phyloP scores from a whole-genome alignment of 2,888 invertebrate genomes.

The Drosophila meridiana region DNA sequence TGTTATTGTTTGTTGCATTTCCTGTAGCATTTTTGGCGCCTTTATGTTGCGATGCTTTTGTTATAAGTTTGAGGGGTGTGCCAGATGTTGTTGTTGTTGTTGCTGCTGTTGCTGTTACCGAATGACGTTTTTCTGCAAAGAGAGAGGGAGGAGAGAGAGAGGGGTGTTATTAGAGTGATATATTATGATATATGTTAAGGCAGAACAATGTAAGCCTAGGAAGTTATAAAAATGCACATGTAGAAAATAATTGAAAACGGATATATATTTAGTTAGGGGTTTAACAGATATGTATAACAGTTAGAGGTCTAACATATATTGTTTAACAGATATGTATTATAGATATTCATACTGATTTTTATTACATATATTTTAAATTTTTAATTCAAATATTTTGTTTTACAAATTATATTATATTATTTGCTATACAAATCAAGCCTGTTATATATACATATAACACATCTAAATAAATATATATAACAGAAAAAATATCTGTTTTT shows the following conservation, averaged over 20 bases:
- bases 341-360: not conserved
- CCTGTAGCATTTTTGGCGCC: slow-evolving; percentile 33
- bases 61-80: slow-evolving; percentile 15
- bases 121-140: slow-evolving; percentile 60
- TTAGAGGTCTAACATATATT: not conserved
- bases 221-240: too few relatives aligned
- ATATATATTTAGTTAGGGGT: too few relatives aligned
- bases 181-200: not conserved
- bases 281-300: not conserved
- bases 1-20: slow-evolving; percentile 42
- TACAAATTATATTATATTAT: too few relatives aligned
- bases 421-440: too few relatives aligned
- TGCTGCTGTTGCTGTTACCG: slow-evolving; percentile 20
- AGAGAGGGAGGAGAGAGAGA: not conserved
- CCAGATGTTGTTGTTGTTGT: slow-evolving; percentile 16
- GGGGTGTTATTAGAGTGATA: not conserved
- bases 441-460: too few relatives aligned
- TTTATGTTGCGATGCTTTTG: slow-evolving; percentile 24
- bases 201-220: too few relatives aligned
- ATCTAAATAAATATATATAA: too few relatives aligned
- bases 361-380: too few relatives aligned
- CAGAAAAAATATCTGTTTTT: too few relatives aligned
- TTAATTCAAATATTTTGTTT: too few relatives aligned
- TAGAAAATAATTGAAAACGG: too few relatives aligned
- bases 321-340: not conserved